Percentiles rank a stretch among this genome's conserved stretches.
Conservation (phyloP, 2,113 vertebrate species). For the Tragelaphus scriptus region DNA sequence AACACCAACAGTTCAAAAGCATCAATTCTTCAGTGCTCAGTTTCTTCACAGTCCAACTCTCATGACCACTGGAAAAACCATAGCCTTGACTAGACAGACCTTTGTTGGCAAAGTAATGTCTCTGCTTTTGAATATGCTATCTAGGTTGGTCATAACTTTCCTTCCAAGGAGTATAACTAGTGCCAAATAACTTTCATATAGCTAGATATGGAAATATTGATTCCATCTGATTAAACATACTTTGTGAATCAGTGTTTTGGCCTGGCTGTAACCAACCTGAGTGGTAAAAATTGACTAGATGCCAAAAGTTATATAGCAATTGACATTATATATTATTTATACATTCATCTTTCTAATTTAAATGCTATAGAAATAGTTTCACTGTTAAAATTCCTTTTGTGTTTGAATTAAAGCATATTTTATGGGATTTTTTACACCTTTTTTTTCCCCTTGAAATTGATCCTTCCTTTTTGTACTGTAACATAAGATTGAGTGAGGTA, state of each 20-base stretch:
- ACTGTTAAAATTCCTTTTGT: not conserved
- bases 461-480: not conserved
- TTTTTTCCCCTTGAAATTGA: not conserved
- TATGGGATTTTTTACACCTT: not conserved
- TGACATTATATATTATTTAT: not conserved
- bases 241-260: not conserved
- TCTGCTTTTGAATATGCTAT: no score
- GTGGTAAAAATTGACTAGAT: not conserved
- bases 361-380: not conserved
- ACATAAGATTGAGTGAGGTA: not conserved
- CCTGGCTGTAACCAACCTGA: not conserved
- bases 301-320: not conserved
- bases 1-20: no score
- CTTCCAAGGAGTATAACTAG: not conserved
- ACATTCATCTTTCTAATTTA: not conserved
- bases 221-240: not conserved
- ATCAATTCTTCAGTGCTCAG: no score
- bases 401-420: not conserved
- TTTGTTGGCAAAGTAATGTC: no score
- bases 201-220: not conserved
- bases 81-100: no score
- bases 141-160: no score
- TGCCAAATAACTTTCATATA: not conserved
- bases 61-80: no score
- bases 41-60: no score